Base-by-base conservation (phyloP, 2,888 invertebrate species). In the Hoplodrina blanda region DNA sequence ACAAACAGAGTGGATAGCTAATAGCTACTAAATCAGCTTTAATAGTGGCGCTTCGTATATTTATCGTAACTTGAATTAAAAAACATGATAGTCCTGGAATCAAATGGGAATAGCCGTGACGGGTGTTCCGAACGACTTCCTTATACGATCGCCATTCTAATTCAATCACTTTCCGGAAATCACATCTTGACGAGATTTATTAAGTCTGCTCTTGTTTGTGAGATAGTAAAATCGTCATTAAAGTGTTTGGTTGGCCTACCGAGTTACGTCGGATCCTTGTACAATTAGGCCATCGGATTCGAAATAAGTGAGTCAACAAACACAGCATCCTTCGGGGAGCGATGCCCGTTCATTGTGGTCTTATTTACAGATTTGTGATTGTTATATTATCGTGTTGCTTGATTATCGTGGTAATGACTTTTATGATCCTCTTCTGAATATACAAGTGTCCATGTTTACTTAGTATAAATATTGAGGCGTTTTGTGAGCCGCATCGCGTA, bases 271-370 rank as follows among this genome's bases (percentile, higher is more conserved):
- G 73, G 62, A 65, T 62, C 62, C 65, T 49, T 53, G 55, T 73
- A 90, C 91, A 92, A 92, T 92, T 90, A 89, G 91, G 90, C 90
- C 90, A 90, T 87, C 83, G 84, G 84, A 85, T 89, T 91, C 88
- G 87, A 90, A 90, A 88, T 89, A 90, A 91, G 90, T 91, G 88
- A 87, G 87, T 87, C 88, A 93, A 94, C 90, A 95, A 95, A 94
- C 92, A 92, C 77, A 84, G 88, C 92, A 90, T 92, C 93, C 93
- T 91, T 87, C 86, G 73, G 88, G 91, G 93, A 89, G 89, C 93
- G 90, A 88, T 88, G 94, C 69, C 91, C 94, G 87, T 80, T 79
- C 80, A 74, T 73, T 74, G 78, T 78, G 82, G 81, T 80, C 80
- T 85, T 87, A 87, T 86, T 84, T 88, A 81, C 84, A 85, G 80